A percentile compares a stretch with the other conserved stretches of the same genome.
Conservation (phyloP, 2,113 vertebrate species). For the Clarias magur region DNA sequence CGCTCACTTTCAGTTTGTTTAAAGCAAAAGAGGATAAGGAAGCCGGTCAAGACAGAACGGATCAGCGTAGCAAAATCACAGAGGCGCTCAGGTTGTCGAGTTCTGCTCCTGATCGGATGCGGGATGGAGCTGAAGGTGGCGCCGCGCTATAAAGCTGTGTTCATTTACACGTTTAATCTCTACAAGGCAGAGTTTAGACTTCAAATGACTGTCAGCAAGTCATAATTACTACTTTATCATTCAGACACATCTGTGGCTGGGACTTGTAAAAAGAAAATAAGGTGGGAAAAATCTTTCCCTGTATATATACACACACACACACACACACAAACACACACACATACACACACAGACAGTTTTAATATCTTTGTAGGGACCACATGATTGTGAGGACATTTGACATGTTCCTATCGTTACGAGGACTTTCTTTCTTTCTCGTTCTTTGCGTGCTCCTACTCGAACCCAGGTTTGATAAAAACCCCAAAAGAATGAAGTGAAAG, state of each 20-base stretch:
- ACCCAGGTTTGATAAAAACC: neutral
- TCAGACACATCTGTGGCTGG: constrained; percentile 43
- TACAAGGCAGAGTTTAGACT: neutral
- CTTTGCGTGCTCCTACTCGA: neutral
- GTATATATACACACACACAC: neutral
- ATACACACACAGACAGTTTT: neutral
- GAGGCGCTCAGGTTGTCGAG: neutral
- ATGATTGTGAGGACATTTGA: neutral
- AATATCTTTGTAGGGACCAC: neutral
- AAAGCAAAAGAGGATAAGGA: neutral
- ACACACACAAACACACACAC: neutral
- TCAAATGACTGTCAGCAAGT: neutral
- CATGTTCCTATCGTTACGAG: neutral
- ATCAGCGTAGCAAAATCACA: neutral
- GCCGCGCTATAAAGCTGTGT: neutral
- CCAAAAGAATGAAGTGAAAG: constrained; percentile 39
- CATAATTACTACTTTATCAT: constrained; percentile 26
- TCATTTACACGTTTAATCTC: constrained; percentile 2
- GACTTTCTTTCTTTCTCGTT: neutral
- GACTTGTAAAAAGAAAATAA: constrained; percentile 14
- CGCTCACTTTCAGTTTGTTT: neutral
- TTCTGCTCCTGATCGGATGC: neutral
- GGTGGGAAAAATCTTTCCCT: constrained; percentile 13
- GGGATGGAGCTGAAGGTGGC: neutral
- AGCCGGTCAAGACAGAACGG: neutral